Evolutionary conservation across 2,113 vertebrate genomes (phyloP).

Genomic region (Chloropsis cyanopogon): DNA sequence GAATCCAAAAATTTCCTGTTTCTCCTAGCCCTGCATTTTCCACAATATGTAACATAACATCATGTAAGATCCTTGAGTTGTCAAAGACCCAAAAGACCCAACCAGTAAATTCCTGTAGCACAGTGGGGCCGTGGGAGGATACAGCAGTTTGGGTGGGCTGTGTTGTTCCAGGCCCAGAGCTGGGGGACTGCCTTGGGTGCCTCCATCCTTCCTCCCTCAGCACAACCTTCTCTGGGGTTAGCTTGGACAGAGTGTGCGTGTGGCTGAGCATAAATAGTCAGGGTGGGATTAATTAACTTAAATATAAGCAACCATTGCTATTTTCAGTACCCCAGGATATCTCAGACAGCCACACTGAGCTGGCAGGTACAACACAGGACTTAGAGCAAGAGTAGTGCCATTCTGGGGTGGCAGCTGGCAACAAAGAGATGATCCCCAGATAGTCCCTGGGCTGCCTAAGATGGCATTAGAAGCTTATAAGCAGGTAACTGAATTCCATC

Average conservation of each 20-base stretch:
- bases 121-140: fast-evolving
- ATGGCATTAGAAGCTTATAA: slow-evolving; percentile 20
- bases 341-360: background rate
- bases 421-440: background rate
- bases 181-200: background rate
- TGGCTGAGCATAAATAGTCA: background rate
- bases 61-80: background rate
- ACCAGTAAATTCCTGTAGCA: background rate
- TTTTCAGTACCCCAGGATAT: background rate
- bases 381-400: background rate
- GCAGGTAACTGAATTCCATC: background rate
- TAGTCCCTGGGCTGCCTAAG: background rate
- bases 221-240: background rate
- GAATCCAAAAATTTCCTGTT: background rate
- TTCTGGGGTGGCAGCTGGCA: background rate
- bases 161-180: background rate
- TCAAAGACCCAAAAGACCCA: background rate
- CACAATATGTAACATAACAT: background rate
- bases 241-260: background rate
- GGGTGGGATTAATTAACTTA: background rate
- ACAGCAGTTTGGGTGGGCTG: background rate
- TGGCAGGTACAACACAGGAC: background rate
- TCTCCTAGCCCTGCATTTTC: background rate
- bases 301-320: background rate
- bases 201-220: background rate